Base-by-base conservation (phyloP, 1,140 invertebrate genomes). In the Aphelinus certus region DNA sequence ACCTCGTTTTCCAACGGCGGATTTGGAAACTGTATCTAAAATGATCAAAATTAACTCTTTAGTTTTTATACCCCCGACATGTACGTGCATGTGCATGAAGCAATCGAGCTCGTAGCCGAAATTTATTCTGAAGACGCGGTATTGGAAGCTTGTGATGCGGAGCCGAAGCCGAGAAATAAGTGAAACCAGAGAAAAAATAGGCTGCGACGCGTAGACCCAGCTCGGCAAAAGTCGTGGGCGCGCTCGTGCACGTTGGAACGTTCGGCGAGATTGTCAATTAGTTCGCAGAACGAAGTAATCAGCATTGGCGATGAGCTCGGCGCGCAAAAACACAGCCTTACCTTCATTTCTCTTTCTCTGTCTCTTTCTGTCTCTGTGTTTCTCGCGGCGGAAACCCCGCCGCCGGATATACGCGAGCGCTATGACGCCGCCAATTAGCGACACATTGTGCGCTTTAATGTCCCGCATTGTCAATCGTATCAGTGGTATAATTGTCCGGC, bases 221-320 rank as follows among this genome's bases (percentile, higher is more conserved):
- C 62, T 61, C 51, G 26, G 2, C 51, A 43, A 4, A n/a, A 7
- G 6, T 3, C 42, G 61, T 1, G 10, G 58, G 9, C 7, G 57
- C 26, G 5, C 7, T 7, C 3, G 53, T 47, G 26, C 26, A 48
- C 42, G n/a, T n/a, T 47, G 74, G 9, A 42, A 62, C 57, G 46
- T 53, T 53, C 51, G 47, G 3, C 60, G 61, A 73, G 71, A 77
- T 77, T 77, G 60, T 73, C 61, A 64, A 73, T 77, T 77, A 77
- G 71, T 73, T 77, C 61, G 47, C 45, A 47, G 61, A 76, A 76
- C 49, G n/a, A 64, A 64, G 58, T 70, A 73, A 76, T 69, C 60
- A 53, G 53, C 61, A 70, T 76, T 70, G 60, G 61, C 46, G 75
- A 62, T 64, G 70, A 68, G 70, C 43, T 26, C 26, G 26, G 26